Evolutionary conservation across 1,140 invertebrate genomes (phyloP), one percentile per base, ranked within the genome.

Genomic region (Steinernema khuongi): DNA sequence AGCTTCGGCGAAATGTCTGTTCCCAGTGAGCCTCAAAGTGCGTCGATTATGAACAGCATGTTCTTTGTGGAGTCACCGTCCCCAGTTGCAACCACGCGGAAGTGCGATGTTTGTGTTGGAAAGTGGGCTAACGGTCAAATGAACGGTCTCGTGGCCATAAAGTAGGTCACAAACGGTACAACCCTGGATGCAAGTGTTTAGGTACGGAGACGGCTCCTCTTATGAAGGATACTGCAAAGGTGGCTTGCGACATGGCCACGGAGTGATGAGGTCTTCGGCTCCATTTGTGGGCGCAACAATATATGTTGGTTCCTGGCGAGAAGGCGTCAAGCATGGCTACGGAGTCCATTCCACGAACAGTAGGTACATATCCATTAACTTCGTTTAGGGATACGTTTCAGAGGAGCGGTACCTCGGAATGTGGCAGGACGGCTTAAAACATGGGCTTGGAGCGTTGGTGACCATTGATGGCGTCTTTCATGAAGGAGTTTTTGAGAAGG

Each of bases 241-340:
- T 22, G 50, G 50, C 50, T 22, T n/a, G 26, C 50, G 50, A 4
- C 50, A 60, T 22, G 50, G 50, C 26, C 50, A 60, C 22, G 50
- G 50, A 11, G 50, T 60, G 50, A 17, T 60, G 11, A 11, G 50
- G 26, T 60, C 50, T 7, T 60, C 50, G 11, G 22, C 26, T 60
- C 50, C 50, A 22, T 60, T 60, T 22, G 22, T 60, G 4, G 50
- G 50, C 2, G 14, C 50, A 22, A 60, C 50, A 7, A 60, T 60
- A n/a, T 60, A 60, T 60, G 50, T 60, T 60, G 50, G 50, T 4
- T 60, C 50, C 11, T 60, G 50, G 50, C 11, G 50, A 2, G 50
- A 60, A 60, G 50, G 50, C 19, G 50, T 60, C 7, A 60, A 60
- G 26, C 50, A 60, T 60, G 50, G 50, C 22, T 60, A 60, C 50